These are phyloP conservation scores for Toxostoma redivivum DNA, from an alignment of 2,113 vertebrate genomes.

Conservation along the genomic window DNA sequence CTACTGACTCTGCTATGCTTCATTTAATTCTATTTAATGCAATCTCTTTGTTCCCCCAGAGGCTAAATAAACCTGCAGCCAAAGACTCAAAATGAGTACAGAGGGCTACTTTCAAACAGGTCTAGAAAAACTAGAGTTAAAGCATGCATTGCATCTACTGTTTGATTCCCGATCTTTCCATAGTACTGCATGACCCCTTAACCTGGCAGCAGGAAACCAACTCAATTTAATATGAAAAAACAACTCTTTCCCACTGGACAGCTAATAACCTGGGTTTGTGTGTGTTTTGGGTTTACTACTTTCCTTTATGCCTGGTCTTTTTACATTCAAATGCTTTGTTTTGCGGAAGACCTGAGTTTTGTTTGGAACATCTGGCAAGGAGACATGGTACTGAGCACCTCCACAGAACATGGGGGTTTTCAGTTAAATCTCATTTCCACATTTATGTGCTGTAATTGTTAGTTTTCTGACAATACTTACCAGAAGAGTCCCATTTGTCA, in stretches of 20 bases:
- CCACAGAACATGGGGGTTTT: neutral
- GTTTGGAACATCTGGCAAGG: neutral
- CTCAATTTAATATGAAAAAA: neutral
- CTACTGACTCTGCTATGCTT: neutral
- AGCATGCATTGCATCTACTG: neutral
- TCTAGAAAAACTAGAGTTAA: neutral
- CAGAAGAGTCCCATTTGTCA: neutral
- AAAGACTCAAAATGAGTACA: neutral
- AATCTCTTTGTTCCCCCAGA: neutral
- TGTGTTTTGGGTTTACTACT: neutral
- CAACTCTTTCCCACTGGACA: neutral
- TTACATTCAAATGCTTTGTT: neutral
- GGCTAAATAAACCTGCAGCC: neutral
- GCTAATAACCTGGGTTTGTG: neutral
- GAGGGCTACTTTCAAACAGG: neutral
- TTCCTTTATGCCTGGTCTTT: neutral
- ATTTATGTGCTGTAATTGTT: neutral
- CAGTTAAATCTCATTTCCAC: neutral
- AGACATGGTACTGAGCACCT: neutral
- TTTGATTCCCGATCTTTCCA: neutral
- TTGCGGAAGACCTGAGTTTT: neutral
- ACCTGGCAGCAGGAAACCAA: neutral
- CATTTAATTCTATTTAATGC: slow-evolving; percentile 2
- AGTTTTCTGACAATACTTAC: neutral
- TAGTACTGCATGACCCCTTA: neutral